These are phyloP conservation scores for Onchidella celtica DNA, from an alignment of 2,888 invertebrate genomes.

Conservation along the genomic window DNA sequence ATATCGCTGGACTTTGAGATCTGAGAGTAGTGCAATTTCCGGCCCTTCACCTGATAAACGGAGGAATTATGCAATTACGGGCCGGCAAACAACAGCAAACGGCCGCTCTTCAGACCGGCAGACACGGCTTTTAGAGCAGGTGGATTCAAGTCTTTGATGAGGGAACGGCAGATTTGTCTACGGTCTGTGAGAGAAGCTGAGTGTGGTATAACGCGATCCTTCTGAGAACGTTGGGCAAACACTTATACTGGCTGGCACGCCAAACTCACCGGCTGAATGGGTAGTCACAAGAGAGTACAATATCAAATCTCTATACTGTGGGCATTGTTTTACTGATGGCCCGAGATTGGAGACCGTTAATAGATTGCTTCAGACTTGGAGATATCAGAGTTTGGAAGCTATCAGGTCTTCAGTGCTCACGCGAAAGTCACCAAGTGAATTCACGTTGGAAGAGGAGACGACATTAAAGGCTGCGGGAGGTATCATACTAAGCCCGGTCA, in stretches of 20 bases:
- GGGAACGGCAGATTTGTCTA: slow-evolving; percentile 8
- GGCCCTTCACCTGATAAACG: slow-evolving; percentile 32
- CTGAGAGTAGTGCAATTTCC: slow-evolving; percentile 35
- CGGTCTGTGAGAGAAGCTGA: neutral
- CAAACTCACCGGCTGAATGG: no score
- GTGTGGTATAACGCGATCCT: slow-evolving; percentile 11
- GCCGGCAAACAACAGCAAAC: slow-evolving; percentile 12
- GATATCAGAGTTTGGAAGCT: no score
- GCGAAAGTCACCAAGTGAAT: no score
- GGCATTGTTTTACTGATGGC: no score
- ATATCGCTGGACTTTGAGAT: neutral
- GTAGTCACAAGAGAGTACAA: no score
- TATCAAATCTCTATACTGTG: no score
- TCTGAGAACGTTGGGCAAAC: neutral
- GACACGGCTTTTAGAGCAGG: neutral
- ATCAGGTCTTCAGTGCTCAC: no score
- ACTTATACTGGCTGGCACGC: slow-evolving; percentile 14
- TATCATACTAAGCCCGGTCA: no score
- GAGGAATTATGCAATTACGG: slow-evolving; percentile 27
- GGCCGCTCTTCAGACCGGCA: neutral
- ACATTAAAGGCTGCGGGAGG: no score
- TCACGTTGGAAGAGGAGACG: no score
- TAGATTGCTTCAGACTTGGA: no score
- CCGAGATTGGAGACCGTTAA: no score
- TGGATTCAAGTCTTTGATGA: slow-evolving; percentile 13